These are phyloP conservation scores for Ormyrus rosae DNA, from an alignment of 2,888 invertebrate genomes.

Conservation along the genomic window DNA sequence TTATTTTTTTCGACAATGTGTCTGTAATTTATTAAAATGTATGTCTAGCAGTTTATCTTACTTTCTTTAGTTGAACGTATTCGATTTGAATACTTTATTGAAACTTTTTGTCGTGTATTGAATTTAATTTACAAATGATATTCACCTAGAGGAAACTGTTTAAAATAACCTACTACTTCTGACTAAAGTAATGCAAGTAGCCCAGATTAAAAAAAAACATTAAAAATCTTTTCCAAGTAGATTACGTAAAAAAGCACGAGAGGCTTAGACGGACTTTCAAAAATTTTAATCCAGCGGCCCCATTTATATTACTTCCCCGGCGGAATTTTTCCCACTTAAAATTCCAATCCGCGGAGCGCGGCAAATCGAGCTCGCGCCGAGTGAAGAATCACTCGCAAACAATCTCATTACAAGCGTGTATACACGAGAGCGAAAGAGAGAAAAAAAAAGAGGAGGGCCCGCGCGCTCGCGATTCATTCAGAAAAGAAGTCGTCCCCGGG, in stretches of 20 bases:
- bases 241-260: not conserved
- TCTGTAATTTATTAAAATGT: too few relatives aligned
- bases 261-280: not conserved
- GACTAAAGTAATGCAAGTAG: too few relatives aligned
- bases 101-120: too few relatives aligned
- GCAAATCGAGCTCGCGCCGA: not conserved
- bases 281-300: not conserved
- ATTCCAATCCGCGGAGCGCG: not conserved
- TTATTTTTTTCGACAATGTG: too few relatives aligned
- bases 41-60: too few relatives aligned
- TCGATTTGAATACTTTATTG: too few relatives aligned
- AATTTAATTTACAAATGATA: too few relatives aligned
- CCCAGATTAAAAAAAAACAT: too few relatives aligned
- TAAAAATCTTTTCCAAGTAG: too few relatives aligned
- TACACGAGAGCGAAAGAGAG: not conserved
- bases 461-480: not conserved
- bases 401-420: constrained; percentile 30
- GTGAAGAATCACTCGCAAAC: not conserved
- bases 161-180: too few relatives aligned
- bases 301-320: not conserved
- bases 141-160: too few relatives aligned
- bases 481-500: not conserved
- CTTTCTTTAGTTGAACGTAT: too few relatives aligned
- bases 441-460: not conserved
- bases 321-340: not conserved